Evolutionary conservation across 2,113 vertebrate genomes (phyloP).

Genomic region (Rhipidura dahli): DNA sequence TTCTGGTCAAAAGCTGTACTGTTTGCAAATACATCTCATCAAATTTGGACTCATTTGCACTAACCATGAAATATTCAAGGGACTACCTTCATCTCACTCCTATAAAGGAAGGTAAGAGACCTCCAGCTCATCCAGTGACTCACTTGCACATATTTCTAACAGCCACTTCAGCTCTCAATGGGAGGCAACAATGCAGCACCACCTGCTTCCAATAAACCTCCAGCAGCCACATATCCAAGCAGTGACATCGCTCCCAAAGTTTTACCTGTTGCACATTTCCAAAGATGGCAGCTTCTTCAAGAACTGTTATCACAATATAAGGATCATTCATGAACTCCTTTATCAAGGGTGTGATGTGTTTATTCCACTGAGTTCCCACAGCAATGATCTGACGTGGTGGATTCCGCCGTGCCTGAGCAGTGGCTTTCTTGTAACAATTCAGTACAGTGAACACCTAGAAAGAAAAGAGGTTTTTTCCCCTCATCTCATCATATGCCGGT

Average conservation of each 20-base stretch:
- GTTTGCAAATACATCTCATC: neutral
- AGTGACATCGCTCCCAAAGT: neutral
- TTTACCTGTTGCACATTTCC: conserved; percentile 88
- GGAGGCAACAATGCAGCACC: neutral
- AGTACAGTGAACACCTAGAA: conserved; percentile 81
- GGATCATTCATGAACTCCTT: conserved; percentile 80
- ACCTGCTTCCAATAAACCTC: neutral
- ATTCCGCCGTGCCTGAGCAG: neutral
- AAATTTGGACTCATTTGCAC: neutral
- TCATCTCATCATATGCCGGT: neutral
- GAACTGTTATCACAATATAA: conserved; percentile 75
- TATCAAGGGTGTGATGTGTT: conserved; percentile 69
- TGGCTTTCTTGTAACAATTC: conserved; percentile 79
- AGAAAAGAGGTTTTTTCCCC: neutral
- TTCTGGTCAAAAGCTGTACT: neutral
- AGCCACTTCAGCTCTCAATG: neutral
- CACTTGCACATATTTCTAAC: neutral
- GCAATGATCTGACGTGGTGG: conserved; percentile 81
- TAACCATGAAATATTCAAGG: neutral
- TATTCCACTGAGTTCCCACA: conserved; percentile 79
- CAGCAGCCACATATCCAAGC: neutral
- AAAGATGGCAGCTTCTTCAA: conserved; percentile 86
- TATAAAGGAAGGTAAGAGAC: neutral
- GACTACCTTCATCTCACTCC: neutral
- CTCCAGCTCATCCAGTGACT: neutral